A percentile compares a stretch with the other conserved stretches of the same genome.
These are phyloP conservation scores for Amphipyra tragopoginis DNA, from an alignment of 2,888 invertebrate genomes.

Conservation along the genomic window DNA sequence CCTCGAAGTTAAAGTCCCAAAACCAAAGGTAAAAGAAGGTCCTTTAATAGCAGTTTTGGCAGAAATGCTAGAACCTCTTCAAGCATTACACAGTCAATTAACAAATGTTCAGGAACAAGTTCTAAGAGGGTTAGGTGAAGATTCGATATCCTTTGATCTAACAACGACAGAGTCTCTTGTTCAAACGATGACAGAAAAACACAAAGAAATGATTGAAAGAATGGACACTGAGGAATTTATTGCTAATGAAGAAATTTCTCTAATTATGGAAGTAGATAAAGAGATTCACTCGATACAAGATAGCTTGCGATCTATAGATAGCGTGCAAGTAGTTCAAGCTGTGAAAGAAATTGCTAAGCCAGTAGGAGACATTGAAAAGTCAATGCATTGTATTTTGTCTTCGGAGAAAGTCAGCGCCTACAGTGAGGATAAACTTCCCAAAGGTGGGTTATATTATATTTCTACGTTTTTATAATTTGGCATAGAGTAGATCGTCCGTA, in stretches of 20 bases:
- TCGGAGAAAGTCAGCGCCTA: conserved; percentile 58
- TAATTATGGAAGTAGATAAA: conserved; percentile 76
- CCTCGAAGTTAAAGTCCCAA: conserved; percentile 47
- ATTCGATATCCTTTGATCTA: conserved; percentile 72
- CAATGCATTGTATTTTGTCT: conserved; percentile 66
- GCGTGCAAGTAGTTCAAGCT: conserved; percentile 57
- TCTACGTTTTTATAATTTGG: background rate
- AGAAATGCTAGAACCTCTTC: conserved; percentile 77
- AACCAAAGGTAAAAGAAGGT: conserved; percentile 62
- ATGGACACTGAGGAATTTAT: conserved; percentile 66
- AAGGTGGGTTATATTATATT: conserved; percentile 67
- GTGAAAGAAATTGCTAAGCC: conserved; percentile 71
- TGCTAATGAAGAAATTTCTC: conserved; percentile 68
- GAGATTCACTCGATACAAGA: conserved; percentile 78
- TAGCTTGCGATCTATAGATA: conserved; percentile 75
- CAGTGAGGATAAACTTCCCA: conserved; percentile 57
- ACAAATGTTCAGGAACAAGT: conserved; percentile 76
- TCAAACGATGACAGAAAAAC: conserved; percentile 76
- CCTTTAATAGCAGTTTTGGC: conserved; percentile 68
- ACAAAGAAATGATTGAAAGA: conserved; percentile 76
- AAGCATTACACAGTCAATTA: conserved; percentile 76
- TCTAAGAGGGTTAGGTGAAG: conserved; percentile 70
- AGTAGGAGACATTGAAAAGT: conserved; percentile 74
- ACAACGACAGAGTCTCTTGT: conserved; percentile 78
- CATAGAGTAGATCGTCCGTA: too few species aligned